Percentiles rank a stretch among this genome's conserved stretches.
Conservation (phyloP, 2,113 vertebrate genomes). For the Anarhynchus alexandrinus region DNA sequence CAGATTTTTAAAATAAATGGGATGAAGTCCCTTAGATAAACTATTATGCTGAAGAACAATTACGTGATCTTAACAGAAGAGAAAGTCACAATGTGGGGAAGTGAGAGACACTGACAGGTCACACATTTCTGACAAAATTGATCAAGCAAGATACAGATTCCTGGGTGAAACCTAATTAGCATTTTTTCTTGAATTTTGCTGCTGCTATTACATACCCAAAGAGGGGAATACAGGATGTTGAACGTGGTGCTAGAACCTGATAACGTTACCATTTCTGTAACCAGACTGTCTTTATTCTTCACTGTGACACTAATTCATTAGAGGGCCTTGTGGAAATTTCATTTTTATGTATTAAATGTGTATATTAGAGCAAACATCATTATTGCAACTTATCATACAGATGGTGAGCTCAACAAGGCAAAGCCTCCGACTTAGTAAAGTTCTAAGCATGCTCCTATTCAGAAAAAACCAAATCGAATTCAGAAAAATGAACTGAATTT, state of each 20-base stretch:
- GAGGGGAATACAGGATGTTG: not conserved
- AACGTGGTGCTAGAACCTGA: not conserved
- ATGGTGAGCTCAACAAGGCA: not conserved
- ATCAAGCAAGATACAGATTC: not conserved
- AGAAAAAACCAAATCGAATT: not conserved
- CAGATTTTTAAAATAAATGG: not conserved
- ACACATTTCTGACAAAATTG: not conserved
- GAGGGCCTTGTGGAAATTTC: not conserved
- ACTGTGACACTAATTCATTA: not conserved
- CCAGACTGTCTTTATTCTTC: not conserved
- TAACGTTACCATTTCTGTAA: not conserved
- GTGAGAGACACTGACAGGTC: not conserved
- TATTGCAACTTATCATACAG: not conserved
- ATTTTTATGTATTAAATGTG: not conserved
- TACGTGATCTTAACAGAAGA: not conserved
- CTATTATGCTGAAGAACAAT: not conserved
- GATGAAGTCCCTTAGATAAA: not conserved
- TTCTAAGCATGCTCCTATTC: not conserved
- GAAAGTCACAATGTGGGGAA: not conserved
- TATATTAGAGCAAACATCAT: not conserved
- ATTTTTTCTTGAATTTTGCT: not conserved
- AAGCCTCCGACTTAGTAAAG: not conserved
- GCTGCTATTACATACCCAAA: not conserved
- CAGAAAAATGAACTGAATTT: not conserved
- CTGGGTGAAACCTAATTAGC: not conserved